Evolutionary conservation across 2,888 invertebrate species (phyloP), one percentile per base, ranked within the genome.

Genomic region (Lepidochrysops patricia): DNA sequence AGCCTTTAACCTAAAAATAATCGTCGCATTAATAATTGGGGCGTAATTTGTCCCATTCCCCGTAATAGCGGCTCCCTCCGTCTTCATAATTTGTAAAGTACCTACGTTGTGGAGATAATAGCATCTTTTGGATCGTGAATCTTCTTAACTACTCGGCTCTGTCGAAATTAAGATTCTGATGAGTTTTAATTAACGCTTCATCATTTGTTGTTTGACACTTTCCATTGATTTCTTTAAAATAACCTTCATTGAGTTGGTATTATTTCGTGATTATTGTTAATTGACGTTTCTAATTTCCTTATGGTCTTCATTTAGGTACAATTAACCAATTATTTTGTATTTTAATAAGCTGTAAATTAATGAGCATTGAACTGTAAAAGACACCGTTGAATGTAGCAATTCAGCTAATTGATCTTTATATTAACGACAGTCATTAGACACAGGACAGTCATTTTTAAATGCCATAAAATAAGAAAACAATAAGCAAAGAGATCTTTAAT

Each of bases 141-240:
- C 83, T 86, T 82, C 82, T 84, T 86, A 87, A 86, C 84, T 84
- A 79, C 83, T 58, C 83, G 81, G 79, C 84, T 82, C 82, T 84
- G 82, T 82, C 76, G 77, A 84, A 84, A 84, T 84, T 83, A 83
- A 82, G 83, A 82, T 82, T 82, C 81, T 82, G 85, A 84, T 83
- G 81, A 84, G 80, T 84, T 85, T 85, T 84, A 84, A 86, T 86
- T 85, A 86, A 82, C 80, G 84, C 84, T 78, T 84, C 84, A 78
- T 70, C 72, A 75, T 75, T 79, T 76, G 74, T 75, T 75, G 76
- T 34, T 75, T 52, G 13, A 52, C 26, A 27, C 26, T 52, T 15
- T 29, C 15, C 27, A 29, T 52, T 52, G 29, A 52, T 52, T 27
- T 27, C 27, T 7, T 50, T 7, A 27, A 19, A 19, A 19, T 19